Evolutionary conservation across 2,888 invertebrate genomes (phyloP), one percentile per base, ranked within the genome.

Genomic region (Dermolepida albohirtum): DNA sequence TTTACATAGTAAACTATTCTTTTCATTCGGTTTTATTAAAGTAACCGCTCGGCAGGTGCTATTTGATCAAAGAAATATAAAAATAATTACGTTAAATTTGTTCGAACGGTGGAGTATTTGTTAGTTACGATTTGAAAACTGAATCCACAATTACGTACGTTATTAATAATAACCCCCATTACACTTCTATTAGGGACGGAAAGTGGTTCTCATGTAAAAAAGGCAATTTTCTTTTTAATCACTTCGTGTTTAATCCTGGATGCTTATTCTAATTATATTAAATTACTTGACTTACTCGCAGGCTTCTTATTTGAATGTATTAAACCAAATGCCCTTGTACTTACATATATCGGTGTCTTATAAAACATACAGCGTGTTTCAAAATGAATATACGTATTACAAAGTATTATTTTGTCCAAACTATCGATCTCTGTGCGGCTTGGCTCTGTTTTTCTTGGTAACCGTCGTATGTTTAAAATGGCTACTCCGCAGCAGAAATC

Each of bases 41-140:
- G 44, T 34, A 27, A 59, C 59, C 27, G 10, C 59, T 57, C 43
- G 29, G 59, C 59, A 59, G 59, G 44, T 59, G 59, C 29, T 12
- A 12, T 59, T 59, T 59, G 44, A 59, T 59, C 44, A 44, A 59
- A 59, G 59, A 59, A 59, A 44, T 47, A 27, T 29, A 59, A 44
- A 59, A 59, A 44, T 59, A 59, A 59, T 59, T 59, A 44, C 59
- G 5, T 44, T 29, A 12, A 59, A 59, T 59, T 29, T 40, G 44
- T 59, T 29, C 27, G 59, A 4, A 29, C n/a, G 41, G 14, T 55
- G 11, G 22, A 41, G 22, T n/a, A 41, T 55, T 2, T 55, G 11
- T 55, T 17, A 41, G 34, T 34, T 41, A 41, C 10, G 54, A 55
- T 55, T 55, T 47, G 8, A 16, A 17, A 47, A 47, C 47, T 17